A percentile compares a stretch with the other conserved stretches of the same genome.
Evolutionary conservation across 2,113 vertebrate species (phyloP).

Genomic region (Rhinoptilus africanus): DNA sequence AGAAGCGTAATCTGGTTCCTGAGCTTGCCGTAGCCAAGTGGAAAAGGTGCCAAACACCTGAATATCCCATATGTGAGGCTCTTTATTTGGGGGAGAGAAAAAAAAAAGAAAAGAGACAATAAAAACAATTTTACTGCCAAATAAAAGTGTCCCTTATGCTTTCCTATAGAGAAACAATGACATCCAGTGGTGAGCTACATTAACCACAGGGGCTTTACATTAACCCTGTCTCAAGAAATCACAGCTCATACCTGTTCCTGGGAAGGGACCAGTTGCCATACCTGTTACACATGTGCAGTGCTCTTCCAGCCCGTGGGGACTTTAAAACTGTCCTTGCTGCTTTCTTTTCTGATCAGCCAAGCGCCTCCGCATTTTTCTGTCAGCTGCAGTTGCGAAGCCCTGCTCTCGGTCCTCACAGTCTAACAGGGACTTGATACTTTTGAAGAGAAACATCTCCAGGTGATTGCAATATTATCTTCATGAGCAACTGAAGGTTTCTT

Average conservation of each 20-base stretch:
- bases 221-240: background rate
- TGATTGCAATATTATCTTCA: background rate
- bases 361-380: background rate
- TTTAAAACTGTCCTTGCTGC: background rate
- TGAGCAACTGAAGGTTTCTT: background rate
- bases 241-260: background rate
- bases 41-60: conserved; percentile 51
- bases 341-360: background rate
- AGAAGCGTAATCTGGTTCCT: conserved; percentile 2
- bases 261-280: background rate
- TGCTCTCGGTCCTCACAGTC: background rate
- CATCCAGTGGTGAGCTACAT: conserved; percentile 70
- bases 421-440: background rate
- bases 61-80: background rate
- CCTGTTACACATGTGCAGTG: background rate
- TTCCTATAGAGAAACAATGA: conserved; percentile 73
- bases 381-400: background rate
- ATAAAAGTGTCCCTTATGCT: background rate
- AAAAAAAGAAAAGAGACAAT: background rate
- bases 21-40: background rate
- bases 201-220: conserved; percentile 16
- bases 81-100: background rate
- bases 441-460: background rate
- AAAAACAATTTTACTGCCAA: conserved; percentile 38
- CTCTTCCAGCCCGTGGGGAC: background rate